Evolutionary conservation across 2,888 invertebrate genomes (phyloP).

Genomic region (Yponomeuta evonymella): DNA sequence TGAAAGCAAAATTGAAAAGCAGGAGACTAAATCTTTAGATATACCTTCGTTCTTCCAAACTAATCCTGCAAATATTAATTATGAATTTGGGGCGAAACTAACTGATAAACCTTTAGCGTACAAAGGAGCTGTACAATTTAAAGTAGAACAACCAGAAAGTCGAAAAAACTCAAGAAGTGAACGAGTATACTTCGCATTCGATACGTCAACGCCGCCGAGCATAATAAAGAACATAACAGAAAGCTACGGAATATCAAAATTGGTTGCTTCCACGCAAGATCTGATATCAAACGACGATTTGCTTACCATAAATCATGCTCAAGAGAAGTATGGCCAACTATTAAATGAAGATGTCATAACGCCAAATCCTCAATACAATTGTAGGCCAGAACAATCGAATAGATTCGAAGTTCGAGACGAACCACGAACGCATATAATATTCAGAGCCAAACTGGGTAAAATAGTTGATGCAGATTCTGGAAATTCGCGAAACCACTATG

Average conservation of each 20-base stretch:
- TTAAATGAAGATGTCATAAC: slow-evolving; percentile 55
- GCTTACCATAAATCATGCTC: slow-evolving; percentile 76
- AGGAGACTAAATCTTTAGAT: slow-evolving; percentile 29
- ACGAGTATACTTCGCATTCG: slow-evolving; percentile 47
- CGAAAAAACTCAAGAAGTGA: slow-evolving; percentile 48
- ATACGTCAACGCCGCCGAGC: slow-evolving; percentile 29
- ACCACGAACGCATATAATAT: slow-evolving; percentile 43
- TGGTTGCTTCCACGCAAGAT: slow-evolving; percentile 77
- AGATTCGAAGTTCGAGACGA: slow-evolving; percentile 28
- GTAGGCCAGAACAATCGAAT: slow-evolving; percentile 33
- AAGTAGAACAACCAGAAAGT: slow-evolving; percentile 38
- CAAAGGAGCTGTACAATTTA: slow-evolving; percentile 44
- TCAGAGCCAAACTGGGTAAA: slow-evolving; percentile 54
- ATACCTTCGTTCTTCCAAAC: slow-evolving; percentile 21
- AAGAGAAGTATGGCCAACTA: slow-evolving; percentile 43
- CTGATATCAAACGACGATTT: slow-evolving; percentile 79
- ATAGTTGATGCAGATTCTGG: slow-evolving; percentile 44
- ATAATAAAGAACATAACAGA: slow-evolving; percentile 32
- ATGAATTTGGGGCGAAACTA: slow-evolving; percentile 50
- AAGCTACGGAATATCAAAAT: slow-evolving; percentile 57
- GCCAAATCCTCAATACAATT: slow-evolving; percentile 38
- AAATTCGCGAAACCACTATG: slow-evolving; percentile 33
- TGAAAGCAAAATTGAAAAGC: slow-evolving; percentile 26
- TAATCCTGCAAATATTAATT: slow-evolving; percentile 35
- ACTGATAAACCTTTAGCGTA: slow-evolving; percentile 38